Evolutionary conservation across 2,888 invertebrate species (phyloP).

Genomic region (Plebejus melissa): DNA sequence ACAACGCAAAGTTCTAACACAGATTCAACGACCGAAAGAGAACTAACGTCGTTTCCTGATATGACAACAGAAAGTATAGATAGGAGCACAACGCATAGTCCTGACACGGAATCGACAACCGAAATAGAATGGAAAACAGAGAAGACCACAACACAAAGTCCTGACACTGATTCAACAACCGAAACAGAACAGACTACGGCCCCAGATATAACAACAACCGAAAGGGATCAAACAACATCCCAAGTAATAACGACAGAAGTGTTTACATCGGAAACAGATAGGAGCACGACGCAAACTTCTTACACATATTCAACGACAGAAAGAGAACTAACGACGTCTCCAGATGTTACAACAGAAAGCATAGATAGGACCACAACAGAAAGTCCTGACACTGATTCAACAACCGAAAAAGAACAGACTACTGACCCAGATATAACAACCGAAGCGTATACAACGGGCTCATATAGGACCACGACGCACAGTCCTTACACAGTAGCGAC

Average conservation of each 20-base stretch:
- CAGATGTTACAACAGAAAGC: too few species aligned
- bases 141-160: background rate
- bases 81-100: background rate
- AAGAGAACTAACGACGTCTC: too few species aligned
- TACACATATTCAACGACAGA: too few species aligned
- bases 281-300: too few species aligned
- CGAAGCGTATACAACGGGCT: background rate
- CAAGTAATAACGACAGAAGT: too few species aligned
- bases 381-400: too few species aligned
- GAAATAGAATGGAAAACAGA: background rate
- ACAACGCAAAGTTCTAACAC: background rate
- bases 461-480: background rate
- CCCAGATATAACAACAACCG: too few species aligned
- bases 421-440: conserved; percentile 7
- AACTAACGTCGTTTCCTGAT: background rate
- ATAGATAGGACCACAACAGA: too few species aligned
- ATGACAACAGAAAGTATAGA: background rate
- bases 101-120: background rate
- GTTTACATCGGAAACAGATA: too few species aligned
- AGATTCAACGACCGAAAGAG: background rate
- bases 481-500: background rate
- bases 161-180: conserved; percentile 19
- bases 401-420: background rate
- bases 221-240: too few species aligned
- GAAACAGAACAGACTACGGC: too few species aligned